These are phyloP conservation scores for Phalera bucephala DNA, from an alignment of 2,888 invertebrate genomes.

Conservation along the genomic window DNA sequence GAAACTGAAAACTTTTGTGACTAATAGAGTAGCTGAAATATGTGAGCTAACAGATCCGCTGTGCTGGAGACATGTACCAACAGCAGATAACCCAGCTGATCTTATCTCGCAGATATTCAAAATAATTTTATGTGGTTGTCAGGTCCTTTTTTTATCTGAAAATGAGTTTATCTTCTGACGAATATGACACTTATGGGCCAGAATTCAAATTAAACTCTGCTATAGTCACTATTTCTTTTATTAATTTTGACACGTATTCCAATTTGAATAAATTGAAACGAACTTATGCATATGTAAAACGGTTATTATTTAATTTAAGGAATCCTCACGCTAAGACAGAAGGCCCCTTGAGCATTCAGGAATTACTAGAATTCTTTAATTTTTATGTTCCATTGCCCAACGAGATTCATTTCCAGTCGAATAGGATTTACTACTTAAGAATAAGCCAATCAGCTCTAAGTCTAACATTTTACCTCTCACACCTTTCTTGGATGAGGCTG, in stretches of 20 bases:
- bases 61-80: too few relatives aligned
- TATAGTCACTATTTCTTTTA: background rate
- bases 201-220: conserved; percentile 3
- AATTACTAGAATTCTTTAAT: background rate
- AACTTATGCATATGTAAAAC: conserved; percentile 2
- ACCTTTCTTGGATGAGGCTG: conserved; percentile 2
- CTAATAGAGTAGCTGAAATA: conserved; percentile 9
- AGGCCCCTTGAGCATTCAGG: background rate
- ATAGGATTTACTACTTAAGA: background rate
- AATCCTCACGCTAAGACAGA: background rate
- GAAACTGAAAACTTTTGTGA: conserved; percentile 14
- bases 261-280: conserved; percentile 1
- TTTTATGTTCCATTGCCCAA: conserved; percentile 5
- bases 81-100: too few relatives aligned
- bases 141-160: conserved; percentile 7
- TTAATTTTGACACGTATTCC: too few relatives aligned
- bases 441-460: background rate
- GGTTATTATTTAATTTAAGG: conserved; percentile 6
- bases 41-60: background rate
- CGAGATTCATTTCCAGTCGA: conserved; percentile 2
- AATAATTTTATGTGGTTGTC: conserved; percentile 3
- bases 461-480: background rate
- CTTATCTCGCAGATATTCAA: background rate
- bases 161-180: too few relatives aligned
- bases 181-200: background rate